These are phyloP conservation scores for Ellobius talpinus DNA, from an alignment of 2,113 vertebrate species.

Conservation along the genomic window DNA sequence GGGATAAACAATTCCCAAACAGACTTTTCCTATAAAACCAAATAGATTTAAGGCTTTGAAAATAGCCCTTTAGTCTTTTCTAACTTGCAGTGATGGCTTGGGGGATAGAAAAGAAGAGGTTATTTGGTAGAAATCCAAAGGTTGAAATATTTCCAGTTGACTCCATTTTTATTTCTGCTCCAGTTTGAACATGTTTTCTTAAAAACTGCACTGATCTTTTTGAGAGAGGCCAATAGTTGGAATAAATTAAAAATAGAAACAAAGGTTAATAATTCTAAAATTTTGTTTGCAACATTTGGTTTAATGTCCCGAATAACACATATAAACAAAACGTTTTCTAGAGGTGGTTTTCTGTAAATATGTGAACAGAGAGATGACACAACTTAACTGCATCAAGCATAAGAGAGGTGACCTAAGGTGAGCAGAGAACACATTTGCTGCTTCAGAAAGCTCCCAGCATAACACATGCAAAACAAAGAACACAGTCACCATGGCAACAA, in stretches of 20 bases:
- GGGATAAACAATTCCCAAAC: conserved; percentile 64
- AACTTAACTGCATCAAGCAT: neutral
- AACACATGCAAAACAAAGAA: neutral
- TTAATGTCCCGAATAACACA: neutral
- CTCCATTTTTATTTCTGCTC: conserved; percentile 67
- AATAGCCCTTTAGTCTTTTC: conserved; percentile 60
- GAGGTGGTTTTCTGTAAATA: neutral
- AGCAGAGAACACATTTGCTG: neutral
- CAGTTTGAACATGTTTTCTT: conserved; percentile 27
- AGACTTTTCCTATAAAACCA: conserved; percentile 66
- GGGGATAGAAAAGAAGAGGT: conserved; percentile 26
- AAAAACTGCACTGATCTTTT: conserved; percentile 26
- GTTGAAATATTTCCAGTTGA: conserved; percentile 55
- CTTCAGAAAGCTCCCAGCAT: neutral
- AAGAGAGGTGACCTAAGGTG: neutral
- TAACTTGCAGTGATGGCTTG: conserved; percentile 57
- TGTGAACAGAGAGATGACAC: neutral
- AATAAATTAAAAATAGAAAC: conserved; percentile 48
- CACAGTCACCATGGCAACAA: neutral
- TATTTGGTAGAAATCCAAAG: conserved; percentile 63
- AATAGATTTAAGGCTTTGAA: conserved; percentile 68
- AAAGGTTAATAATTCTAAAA: conserved; percentile 45
- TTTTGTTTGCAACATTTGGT: neutral
- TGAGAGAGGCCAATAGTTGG: neutral
- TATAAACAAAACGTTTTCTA: conserved; percentile 10